A percentile compares a stretch with the other conserved stretches of the same genome.
These are phyloP conservation scores for Monochamus saltuarius DNA, from an alignment of 1,140 invertebrate genomes.

Conservation along the genomic window DNA sequence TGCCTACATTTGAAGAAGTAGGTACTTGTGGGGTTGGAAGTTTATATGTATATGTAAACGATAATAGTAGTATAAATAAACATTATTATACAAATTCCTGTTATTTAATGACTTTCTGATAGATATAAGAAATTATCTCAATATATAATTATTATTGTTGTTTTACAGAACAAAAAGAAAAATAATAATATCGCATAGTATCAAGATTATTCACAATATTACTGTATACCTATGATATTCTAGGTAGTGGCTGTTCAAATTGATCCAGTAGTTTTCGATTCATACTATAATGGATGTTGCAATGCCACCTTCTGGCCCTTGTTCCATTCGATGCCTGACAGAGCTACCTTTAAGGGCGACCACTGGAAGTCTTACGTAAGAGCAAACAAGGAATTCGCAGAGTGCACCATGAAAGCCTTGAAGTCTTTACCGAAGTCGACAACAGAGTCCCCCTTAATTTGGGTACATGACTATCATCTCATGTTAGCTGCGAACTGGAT, in stretches of 20 bases:
- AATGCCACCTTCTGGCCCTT: constrained; percentile 91
- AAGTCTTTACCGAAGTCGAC: constrained; percentile 62
- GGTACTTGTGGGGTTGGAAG: no score
- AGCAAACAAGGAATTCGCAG: constrained; percentile 81
- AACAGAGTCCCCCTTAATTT: constrained; percentile 70
- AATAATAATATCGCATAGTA: no score
- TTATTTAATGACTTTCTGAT: no score
- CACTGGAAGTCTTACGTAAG: constrained; percentile 81
- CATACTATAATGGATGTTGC: constrained; percentile 90
- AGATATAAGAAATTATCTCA: no score
- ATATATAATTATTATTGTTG: no score
- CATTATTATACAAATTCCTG: no score
- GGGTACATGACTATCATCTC: constrained; percentile 91
- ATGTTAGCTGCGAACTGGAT: constrained; percentile 90
- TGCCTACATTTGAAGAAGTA: no score
- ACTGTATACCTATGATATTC: no score
- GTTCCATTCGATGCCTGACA: constrained; percentile 87
- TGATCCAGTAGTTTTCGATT: constrained; percentile 72
- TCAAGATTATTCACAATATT: no score
- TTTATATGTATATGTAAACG: no score
- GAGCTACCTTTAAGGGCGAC: constrained; percentile 61
- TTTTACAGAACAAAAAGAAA: no score
- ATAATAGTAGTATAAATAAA: no score
- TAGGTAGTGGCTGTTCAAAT: constrained; percentile 80
- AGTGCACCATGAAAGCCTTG: constrained; percentile 74